Evolutionary conservation across 2,888 invertebrate species (phyloP).

Genomic region (Allolobophora icterica): DNA sequence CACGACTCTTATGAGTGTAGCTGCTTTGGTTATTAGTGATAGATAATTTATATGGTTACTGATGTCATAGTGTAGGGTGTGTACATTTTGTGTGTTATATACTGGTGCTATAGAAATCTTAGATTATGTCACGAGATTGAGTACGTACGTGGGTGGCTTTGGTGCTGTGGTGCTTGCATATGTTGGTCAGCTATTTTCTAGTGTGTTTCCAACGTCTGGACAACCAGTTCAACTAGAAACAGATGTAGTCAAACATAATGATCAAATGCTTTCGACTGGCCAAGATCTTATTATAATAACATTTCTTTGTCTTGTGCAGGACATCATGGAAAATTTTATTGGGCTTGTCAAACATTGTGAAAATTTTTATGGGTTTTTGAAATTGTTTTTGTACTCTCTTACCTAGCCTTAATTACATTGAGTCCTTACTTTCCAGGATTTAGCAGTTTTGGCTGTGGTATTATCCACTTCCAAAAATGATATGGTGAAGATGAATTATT

Average conservation of each 20-base stretch:
- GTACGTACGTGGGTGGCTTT: background rate
- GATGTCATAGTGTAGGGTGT: background rate
- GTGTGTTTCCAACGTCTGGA: background rate
- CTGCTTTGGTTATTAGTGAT: slow-evolving; percentile 3
- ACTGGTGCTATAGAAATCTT: background rate
- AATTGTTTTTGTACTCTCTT: background rate
- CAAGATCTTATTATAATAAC: background rate
- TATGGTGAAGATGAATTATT: no score
- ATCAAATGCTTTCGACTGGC: background rate
- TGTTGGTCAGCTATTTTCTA: no score
- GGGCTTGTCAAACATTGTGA: background rate
- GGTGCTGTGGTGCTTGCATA: background rate
- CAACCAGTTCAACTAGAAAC: background rate
- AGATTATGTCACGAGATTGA: background rate
- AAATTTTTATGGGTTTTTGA: background rate
- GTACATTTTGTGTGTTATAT: background rate
- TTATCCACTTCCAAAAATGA: no score
- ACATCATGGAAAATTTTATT: background rate
- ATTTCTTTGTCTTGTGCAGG: background rate
- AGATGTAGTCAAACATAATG: background rate
- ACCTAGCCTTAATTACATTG: background rate
- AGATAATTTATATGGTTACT: background rate
- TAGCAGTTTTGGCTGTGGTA: background rate
- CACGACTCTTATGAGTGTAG: background rate
- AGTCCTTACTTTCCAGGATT: background rate